phyloP scores from a whole-genome alignment of 1,140 invertebrate species.

The Micrasema longulum region DNA sequence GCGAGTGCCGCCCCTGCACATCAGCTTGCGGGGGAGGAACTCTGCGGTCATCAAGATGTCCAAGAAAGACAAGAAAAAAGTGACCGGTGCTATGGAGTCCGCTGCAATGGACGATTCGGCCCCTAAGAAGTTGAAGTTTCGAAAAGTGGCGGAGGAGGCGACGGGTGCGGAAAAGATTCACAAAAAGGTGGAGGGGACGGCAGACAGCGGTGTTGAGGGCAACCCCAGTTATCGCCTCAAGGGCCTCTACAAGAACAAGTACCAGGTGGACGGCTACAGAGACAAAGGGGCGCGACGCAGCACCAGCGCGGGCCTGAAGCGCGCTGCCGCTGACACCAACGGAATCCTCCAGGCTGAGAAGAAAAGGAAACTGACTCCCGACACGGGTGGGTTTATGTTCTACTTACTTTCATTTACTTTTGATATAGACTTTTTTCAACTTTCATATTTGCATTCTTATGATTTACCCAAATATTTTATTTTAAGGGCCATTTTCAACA shows the following conservation, averaged over 20 bases:
- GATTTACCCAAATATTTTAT: too few species aligned
- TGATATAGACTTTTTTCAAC: too few species aligned
- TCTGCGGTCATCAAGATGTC: constrained; percentile 88
- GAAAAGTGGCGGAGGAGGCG: constrained; percentile 57
- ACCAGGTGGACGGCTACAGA: constrained; percentile 67
- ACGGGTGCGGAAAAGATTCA: constrained; percentile 21
- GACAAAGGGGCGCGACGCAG: constrained; percentile 58
- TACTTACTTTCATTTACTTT: too few species aligned
- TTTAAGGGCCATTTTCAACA: too few species aligned
- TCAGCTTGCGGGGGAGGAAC: constrained; percentile 86
- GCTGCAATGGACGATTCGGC: constrained; percentile 11
- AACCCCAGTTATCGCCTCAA: constrained; percentile 62
- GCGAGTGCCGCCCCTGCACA: constrained; percentile 89
- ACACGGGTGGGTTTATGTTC: too few species aligned
- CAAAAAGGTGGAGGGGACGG: constrained; percentile 21
- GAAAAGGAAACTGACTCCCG: constrained; percentile 67
- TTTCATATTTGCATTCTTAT: too few species aligned
- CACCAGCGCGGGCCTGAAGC: constrained; percentile 53
- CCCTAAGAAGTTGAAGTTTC: constrained; percentile 66
- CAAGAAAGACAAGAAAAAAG: constrained; percentile 79
- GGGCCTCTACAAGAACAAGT: constrained; percentile 64
- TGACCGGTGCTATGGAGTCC: constrained; percentile 26
- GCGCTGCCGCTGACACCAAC: constrained; percentile 56
- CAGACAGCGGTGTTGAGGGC: constrained; percentile 5
- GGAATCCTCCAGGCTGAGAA: constrained; percentile 67